Evolutionary conservation across 2,797 vertebrate genomes (phyloP).

Genomic region (Mormyrus hasselquistii): DNA sequence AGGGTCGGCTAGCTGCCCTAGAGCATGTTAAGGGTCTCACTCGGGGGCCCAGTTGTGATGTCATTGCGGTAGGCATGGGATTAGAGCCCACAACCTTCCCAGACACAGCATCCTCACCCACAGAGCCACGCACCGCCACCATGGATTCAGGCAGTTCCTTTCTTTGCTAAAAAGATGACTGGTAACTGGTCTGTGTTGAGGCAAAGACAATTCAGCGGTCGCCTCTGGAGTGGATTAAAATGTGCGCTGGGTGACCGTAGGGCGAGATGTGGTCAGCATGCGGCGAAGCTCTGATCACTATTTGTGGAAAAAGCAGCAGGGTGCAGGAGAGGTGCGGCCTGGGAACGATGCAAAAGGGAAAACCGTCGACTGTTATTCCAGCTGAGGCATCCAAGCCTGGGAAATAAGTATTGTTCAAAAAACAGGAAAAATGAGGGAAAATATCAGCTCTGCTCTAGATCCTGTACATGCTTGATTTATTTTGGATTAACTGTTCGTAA

Average conservation of each 20-base stretch:
- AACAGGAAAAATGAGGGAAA: slow-evolving; percentile 47
- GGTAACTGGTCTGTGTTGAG: background rate
- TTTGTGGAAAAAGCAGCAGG: slow-evolving; percentile 32
- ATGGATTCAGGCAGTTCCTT: background rate
- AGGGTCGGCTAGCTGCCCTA: background rate
- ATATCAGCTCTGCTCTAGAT: slow-evolving; percentile 31
- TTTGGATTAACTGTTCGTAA: background rate
- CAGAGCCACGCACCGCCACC: background rate
- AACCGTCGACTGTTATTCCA: slow-evolving; percentile 66
- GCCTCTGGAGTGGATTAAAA: background rate
- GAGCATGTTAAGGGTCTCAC: background rate
- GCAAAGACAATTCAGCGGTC: background rate
- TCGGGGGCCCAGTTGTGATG: background rate
- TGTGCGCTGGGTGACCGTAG: background rate
- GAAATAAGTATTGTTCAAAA: slow-evolving; percentile 51
- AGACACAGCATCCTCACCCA: background rate
- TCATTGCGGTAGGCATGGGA: background rate
- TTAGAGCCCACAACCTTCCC: background rate
- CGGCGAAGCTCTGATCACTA: slow-evolving; percentile 24
- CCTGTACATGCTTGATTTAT: background rate
- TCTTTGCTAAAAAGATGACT: background rate
- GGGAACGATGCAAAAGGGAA: slow-evolving; percentile 52
- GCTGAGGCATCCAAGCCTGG: slow-evolving; percentile 63
- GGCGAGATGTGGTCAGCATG: slow-evolving; percentile 32
- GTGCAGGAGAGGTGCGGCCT: slow-evolving; percentile 41